phyloP scores from a whole-genome alignment of 2,797 vertebrate species.

The Hephaestus fuliginosus region DNA sequence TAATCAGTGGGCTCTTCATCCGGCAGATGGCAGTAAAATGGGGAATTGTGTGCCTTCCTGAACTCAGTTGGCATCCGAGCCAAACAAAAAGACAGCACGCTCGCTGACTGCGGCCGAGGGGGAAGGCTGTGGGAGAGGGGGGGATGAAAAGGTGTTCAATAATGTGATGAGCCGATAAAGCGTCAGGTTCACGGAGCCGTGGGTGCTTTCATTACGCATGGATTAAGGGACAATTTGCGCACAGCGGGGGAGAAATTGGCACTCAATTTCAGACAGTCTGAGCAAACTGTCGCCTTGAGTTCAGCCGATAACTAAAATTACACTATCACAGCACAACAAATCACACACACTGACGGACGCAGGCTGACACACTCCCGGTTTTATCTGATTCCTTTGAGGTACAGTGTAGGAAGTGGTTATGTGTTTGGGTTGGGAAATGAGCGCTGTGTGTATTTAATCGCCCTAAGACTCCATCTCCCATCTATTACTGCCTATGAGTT shows the following conservation, averaged over 20 bases:
- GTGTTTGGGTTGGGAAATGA: slow-evolving; percentile 40
- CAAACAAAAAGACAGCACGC: slow-evolving; percentile 67
- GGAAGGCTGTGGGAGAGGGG: slow-evolving; percentile 32
- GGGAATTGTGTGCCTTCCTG: slow-evolving; percentile 71
- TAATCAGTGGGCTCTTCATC: slow-evolving; percentile 81
- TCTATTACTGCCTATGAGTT: slow-evolving; percentile 54
- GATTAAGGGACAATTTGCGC: slow-evolving; percentile 59
- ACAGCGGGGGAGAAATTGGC: slow-evolving; percentile 60
- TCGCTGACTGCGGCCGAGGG: slow-evolving; percentile 16
- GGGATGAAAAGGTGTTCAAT: slow-evolving; percentile 64
- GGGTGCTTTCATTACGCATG: slow-evolving; percentile 53
- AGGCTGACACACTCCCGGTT: background rate
- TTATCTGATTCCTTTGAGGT: background rate
- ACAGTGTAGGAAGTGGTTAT: background rate
- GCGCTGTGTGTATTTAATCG: slow-evolving; percentile 37
- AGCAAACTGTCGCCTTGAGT: background rate
- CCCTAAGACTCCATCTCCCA: slow-evolving; percentile 48
- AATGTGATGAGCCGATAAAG: slow-evolving; percentile 59
- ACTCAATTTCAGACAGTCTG: slow-evolving; percentile 30
- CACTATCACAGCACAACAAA: background rate
- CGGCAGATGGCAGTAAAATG: slow-evolving; percentile 85
- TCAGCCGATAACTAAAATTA: slow-evolving; percentile 21
- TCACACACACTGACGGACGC: background rate
- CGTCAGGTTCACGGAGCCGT: slow-evolving; percentile 48
- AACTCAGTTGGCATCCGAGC: slow-evolving; percentile 73